phyloP scores from a whole-genome alignment of 1,140 invertebrate genomes.

The Mycetomoellerius zeteki region DNA sequence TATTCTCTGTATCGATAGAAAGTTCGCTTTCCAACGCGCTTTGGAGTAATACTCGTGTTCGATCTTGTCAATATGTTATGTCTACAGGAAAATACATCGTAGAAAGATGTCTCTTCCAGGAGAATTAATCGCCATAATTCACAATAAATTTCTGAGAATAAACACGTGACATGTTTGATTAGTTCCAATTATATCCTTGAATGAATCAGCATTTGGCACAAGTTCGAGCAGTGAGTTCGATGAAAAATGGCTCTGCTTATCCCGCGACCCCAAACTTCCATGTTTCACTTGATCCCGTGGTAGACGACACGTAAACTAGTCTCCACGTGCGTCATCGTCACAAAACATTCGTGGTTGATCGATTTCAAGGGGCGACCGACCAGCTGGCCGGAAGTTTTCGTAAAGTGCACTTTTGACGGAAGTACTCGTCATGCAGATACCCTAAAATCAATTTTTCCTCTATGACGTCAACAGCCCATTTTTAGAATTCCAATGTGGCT shows the following conservation, averaged over 20 bases:
- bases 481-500: constrained; percentile 35
- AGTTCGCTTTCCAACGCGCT: constrained; percentile 37
- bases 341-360: constrained; percentile 54
- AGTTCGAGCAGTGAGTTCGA: neutral
- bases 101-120: neutral
- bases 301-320: constrained; percentile 33
- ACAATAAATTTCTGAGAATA: neutral
- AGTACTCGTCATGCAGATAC: constrained; percentile 1
- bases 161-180: neutral
- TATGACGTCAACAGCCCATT: constrained; percentile 5
- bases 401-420: constrained; percentile 51
- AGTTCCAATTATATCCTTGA: constrained; percentile 3
- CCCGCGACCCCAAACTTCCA: neutral
- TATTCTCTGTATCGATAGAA: constrained; percentile 51
- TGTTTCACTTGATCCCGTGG: constrained; percentile 30
- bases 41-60: neutral
- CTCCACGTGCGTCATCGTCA: constrained; percentile 50
- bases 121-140: constrained; percentile 13
- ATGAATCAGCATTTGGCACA: constrained; percentile 20
- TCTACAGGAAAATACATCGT: neutral
- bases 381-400: constrained; percentile 47
- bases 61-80: neutral
- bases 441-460: neutral
- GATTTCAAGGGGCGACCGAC: constrained; percentile 34
- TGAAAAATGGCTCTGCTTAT: constrained; percentile 38